phyloP scores from a whole-genome alignment of 2,113 vertebrate species.

The Ivindomyrus marchei region DNA sequence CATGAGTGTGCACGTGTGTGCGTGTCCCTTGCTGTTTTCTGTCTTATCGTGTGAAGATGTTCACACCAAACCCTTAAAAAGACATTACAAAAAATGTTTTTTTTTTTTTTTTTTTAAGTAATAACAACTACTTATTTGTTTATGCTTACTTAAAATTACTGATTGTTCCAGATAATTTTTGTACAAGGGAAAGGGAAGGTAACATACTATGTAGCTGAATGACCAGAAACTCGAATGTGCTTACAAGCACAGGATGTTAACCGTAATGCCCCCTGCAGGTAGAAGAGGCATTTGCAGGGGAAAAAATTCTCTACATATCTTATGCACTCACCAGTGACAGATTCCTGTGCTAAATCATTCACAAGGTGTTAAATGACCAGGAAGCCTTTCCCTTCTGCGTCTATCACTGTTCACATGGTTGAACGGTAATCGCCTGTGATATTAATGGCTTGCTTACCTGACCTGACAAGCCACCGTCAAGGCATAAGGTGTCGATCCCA shows the following conservation, averaged over 20 bases:
- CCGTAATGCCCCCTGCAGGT: not conserved
- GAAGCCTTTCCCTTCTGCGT: not conserved
- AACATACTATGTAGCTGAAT: not conserved
- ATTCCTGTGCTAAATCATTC: not conserved
- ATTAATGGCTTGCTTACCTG: not conserved
- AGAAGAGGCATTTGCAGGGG: not conserved
- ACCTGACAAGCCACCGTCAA: not conserved
- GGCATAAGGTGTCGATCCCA: not conserved
- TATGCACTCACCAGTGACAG: not conserved
- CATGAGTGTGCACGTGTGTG: not conserved
- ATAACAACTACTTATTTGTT: not conserved
- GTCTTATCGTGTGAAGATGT: not conserved
- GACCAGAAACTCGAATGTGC: not conserved
- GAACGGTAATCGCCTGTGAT: not conserved
- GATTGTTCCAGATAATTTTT: not conserved
- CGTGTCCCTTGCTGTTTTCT: not conserved
- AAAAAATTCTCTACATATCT: not conserved
- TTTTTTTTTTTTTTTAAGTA: not conserved
- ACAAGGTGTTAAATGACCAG: conserved; percentile 3
- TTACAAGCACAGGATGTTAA: not conserved
- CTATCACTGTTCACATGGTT: not conserved
- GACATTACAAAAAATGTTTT: not conserved
- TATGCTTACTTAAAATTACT: not conserved
- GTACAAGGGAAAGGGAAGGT: not conserved
- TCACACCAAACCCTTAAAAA: not conserved